These are phyloP conservation scores for Apostichopus parvimensis DNA, from an alignment of 35 echinoderm and acorn worm species.

Conservation along the genomic window DNA sequence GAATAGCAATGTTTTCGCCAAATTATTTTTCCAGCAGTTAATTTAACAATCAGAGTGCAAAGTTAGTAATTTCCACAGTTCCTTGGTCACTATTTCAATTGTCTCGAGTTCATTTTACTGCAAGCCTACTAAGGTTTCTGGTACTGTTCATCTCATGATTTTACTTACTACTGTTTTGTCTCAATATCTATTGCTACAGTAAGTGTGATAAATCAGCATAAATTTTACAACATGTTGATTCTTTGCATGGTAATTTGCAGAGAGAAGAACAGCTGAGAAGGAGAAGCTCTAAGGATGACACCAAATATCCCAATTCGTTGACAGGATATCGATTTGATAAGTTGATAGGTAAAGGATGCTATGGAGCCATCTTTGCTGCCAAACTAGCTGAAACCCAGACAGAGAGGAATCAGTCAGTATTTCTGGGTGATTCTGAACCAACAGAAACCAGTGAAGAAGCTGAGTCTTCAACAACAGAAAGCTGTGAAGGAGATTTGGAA, in stretches of 20 bases:
- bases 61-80: too few species aligned
- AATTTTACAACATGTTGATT: too few species aligned
- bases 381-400: neutral
- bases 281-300: neutral
- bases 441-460: neutral
- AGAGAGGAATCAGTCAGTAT: neutral
- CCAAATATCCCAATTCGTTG: neutral
- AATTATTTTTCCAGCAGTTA: neutral
- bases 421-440: neutral
- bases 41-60: neutral
- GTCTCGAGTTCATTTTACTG: too few species aligned
- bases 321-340: slow-evolving; percentile 8
- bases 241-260: neutral
- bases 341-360: slow-evolving; percentile 5
- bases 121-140: too few species aligned
- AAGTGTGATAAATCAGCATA: too few species aligned
- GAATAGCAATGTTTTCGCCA: too few species aligned
- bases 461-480: neutral
- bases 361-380: slow-evolving; percentile 21
- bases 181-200: too few species aligned
- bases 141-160: too few species aligned
- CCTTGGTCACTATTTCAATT: too few species aligned
- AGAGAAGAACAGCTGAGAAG: neutral
- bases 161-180: too few species aligned
- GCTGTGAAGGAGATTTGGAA: neutral